phyloP scores from a whole-genome alignment of 2,113 vertebrate species.

The Prunella fulvescens region DNA sequence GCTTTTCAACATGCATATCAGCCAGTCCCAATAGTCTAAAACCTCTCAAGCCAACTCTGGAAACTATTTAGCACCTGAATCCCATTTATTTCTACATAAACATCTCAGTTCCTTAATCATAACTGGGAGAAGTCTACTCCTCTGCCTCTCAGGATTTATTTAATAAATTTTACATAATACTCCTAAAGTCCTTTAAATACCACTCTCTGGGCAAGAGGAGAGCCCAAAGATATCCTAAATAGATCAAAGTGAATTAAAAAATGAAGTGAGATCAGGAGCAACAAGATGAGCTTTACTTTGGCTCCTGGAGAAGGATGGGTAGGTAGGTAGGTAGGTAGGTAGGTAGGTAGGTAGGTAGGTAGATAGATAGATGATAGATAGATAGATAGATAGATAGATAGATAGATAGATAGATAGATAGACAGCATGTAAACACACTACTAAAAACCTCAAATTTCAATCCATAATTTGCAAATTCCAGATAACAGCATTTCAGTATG shows the following conservation, averaged over 20 bases:
- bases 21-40: background rate
- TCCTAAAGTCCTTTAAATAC: background rate
- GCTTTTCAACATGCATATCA: background rate
- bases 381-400: background rate
- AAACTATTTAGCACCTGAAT: slow-evolving; percentile 17
- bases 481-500: background rate
- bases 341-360: background rate
- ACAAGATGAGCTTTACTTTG: background rate
- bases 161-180: background rate
- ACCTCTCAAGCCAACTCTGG: background rate
- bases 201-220: background rate
- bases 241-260: background rate
- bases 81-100: background rate
- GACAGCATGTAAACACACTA: background rate
- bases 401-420: background rate
- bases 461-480: background rate
- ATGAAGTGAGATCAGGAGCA: background rate
- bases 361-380: too few species aligned
- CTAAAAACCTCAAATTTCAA: background rate
- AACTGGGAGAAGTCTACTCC: background rate
- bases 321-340: background rate
- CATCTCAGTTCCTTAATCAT: background rate
- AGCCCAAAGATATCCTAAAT: background rate
- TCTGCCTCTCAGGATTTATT: background rate
- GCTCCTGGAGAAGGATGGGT: background rate